Evolutionary conservation across 2,888 invertebrate genomes (phyloP).

Genomic region (Rhingia campestris): DNA sequence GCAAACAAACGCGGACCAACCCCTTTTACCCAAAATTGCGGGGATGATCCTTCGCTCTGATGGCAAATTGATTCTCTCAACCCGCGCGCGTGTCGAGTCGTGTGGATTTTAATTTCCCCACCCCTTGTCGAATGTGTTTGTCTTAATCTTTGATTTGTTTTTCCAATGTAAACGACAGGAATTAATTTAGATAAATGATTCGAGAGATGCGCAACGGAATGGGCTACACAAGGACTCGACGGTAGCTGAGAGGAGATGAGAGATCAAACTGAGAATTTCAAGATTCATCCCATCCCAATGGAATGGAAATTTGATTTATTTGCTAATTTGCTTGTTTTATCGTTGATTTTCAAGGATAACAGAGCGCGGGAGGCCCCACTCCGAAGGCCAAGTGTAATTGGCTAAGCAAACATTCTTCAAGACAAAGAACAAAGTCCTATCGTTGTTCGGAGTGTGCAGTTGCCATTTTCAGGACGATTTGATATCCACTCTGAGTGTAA

Average conservation of each 20-base stretch:
- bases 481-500: constrained; percentile 42
- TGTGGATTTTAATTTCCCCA: constrained; percentile 43
- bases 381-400: constrained; percentile 63
- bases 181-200: constrained; percentile 83
- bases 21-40: constrained; percentile 12
- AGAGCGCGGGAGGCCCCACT: constrained; percentile 1
- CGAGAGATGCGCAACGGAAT: constrained; percentile 72
- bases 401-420: constrained; percentile 72
- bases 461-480: constrained; percentile 73
- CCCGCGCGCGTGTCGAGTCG: not conserved
- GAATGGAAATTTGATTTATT: constrained; percentile 82
- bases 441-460: constrained; percentile 36
- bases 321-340: constrained; percentile 82
- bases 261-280: constrained; percentile 61
- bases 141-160: constrained; percentile 83
- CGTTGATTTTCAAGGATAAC: constrained; percentile 71
- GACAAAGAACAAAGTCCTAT: constrained; percentile 51
- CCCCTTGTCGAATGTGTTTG: constrained; percentile 79
- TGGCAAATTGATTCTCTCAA: constrained; percentile 63
- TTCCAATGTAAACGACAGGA: constrained; percentile 83
- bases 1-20: constrained; percentile 12
- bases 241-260: not conserved
- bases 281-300: constrained; percentile 23
- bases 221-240: constrained; percentile 25
- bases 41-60: constrained; percentile 41